phyloP scores from a whole-genome alignment of 2,113 vertebrate species.

The Ibidorhyncha struthersii region DNA sequence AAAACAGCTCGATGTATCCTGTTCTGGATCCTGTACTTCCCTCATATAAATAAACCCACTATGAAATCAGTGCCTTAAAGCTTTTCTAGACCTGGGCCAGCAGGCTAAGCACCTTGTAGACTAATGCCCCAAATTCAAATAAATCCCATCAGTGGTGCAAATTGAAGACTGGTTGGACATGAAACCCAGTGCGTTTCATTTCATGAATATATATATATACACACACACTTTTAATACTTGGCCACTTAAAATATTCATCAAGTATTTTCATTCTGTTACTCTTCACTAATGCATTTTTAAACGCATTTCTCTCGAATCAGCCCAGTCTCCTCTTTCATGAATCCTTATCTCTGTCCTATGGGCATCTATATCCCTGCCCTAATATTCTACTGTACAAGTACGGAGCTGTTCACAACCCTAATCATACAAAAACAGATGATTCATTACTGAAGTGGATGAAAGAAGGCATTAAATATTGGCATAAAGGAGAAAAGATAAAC shows the following conservation, averaged over 20 bases:
- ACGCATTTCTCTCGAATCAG: background rate
- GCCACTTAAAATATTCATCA: conserved; percentile 28
- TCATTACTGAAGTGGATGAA: conserved; percentile 37
- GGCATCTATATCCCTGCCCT: conserved; percentile 39
- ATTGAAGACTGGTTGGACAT: background rate
- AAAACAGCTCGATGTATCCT: background rate
- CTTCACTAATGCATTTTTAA: conserved; percentile 17
- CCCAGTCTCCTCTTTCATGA: conserved; percentile 23
- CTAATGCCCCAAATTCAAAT: background rate
- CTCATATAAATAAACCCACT: background rate
- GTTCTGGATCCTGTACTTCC: background rate
- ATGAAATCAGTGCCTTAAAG: background rate
- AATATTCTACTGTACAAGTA: background rate
- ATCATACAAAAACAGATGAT: conserved; percentile 16
- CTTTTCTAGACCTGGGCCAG: background rate
- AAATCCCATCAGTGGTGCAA: background rate
- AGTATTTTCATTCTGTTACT: conserved; percentile 27
- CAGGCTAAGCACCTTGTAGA: background rate
- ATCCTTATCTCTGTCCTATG: conserved; percentile 47
- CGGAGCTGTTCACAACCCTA: conserved; percentile 30
- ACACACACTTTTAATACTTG: background rate
- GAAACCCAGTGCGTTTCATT: background rate
- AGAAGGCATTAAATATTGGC: conserved; percentile 29
- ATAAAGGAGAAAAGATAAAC: conserved; percentile 36
- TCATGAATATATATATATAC: background rate